These are phyloP conservation scores for Eublepharis macularius DNA, from an alignment of 2,113 vertebrate genomes.

Conservation along the genomic window DNA sequence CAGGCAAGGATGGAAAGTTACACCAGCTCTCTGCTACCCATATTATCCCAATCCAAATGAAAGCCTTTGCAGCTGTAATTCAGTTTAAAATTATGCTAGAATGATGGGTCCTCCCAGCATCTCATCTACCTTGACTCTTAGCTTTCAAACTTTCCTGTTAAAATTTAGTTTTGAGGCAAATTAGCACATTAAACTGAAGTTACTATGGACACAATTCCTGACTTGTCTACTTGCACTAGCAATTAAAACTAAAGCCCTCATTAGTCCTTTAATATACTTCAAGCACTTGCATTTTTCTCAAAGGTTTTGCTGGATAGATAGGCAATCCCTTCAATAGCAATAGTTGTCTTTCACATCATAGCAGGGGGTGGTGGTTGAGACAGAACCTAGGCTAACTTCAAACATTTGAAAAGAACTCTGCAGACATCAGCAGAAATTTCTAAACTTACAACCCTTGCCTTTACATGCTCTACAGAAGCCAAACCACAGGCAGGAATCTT, in stretches of 20 bases:
- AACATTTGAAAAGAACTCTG: slow-evolving; percentile 24
- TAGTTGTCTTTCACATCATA: slow-evolving; percentile 43
- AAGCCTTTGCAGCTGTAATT: no score
- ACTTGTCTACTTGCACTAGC: slow-evolving; percentile 39
- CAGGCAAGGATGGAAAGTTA: no score
- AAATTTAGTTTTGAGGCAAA: not conserved
- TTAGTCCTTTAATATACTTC: slow-evolving; percentile 29
- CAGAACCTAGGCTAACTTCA: not conserved
- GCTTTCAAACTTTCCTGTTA: no score
- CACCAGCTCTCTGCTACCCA: no score
- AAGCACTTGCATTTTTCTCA: slow-evolving; percentile 39
- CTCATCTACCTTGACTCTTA: no score
- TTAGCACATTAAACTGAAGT: slow-evolving; percentile 29
- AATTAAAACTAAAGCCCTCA: slow-evolving; percentile 39
- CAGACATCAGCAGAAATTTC: slow-evolving; percentile 15
- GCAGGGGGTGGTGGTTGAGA: slow-evolving; percentile 22
- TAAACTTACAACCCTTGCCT: slow-evolving; percentile 35
- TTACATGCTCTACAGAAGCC: not conserved
- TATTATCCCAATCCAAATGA: no score
- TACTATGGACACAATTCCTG: slow-evolving; percentile 9
- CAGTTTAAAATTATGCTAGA: no score
- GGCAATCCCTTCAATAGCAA: slow-evolving; percentile 24
- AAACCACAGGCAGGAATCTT: slow-evolving; percentile 38
- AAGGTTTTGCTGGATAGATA: slow-evolving; percentile 23
- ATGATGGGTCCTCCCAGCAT: no score